A percentile compares a stretch with the other conserved stretches of the same genome.
Conservation (phyloP, 2,113 vertebrate species). For the Phasianus colchicus region DNA sequence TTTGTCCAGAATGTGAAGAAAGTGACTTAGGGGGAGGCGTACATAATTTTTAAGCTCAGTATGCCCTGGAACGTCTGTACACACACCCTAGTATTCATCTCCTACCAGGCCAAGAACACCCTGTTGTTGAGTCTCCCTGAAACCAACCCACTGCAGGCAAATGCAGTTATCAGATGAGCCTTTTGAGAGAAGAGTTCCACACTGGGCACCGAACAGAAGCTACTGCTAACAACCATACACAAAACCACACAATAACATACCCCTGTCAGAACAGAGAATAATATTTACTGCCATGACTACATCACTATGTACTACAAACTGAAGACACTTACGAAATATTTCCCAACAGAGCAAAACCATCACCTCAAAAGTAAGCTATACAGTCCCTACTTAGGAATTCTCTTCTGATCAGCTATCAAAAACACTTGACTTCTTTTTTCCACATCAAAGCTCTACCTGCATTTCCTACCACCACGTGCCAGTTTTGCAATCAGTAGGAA, state of each 20-base stretch:
- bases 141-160: not conserved
- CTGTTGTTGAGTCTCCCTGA: not conserved
- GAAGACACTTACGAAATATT: not conserved
- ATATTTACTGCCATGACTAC: not conserved
- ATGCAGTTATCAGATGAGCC: not conserved
- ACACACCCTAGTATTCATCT: not conserved
- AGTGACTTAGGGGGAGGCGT: not conserved
- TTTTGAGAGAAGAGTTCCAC: not conserved
- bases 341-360: not conserved
- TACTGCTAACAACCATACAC: not conserved
- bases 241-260: not conserved
- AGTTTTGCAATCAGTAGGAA: not conserved
- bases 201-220: not conserved
- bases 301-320: not conserved
- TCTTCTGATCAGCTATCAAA: not conserved
- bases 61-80: not conserved
- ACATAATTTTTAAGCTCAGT: not conserved
- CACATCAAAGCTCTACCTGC: not conserved
- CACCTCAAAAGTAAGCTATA: not conserved
- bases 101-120: not conserved
- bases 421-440: not conserved
- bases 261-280: not conserved
- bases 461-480: not conserved
- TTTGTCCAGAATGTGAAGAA: not conserved
- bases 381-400: not conserved